phyloP scores from a whole-genome alignment of 37 sponge, comb jelly and placozoan species.

The Petrosia ficiformis region DNA sequence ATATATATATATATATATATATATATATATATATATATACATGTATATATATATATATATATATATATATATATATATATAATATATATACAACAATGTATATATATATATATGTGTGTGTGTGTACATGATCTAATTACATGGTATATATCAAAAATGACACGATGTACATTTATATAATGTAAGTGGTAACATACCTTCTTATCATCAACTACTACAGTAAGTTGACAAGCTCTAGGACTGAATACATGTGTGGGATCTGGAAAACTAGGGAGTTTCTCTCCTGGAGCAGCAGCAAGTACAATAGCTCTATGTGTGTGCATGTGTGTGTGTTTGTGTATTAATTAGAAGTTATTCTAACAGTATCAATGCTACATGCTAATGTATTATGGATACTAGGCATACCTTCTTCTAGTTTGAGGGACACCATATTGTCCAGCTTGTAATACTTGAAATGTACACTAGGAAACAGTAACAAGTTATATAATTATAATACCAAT shows the following conservation, averaged over 20 bases:
- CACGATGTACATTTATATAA: no score
- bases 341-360: no score
- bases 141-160: no score
- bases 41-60: no score
- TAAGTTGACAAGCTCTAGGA: slow-evolving; percentile 69
- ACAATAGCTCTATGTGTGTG: slow-evolving; percentile 66
- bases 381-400: not conserved
- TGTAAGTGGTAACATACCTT: no score
- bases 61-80: no score
- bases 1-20: no score
- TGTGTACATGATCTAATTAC: no score
- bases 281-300: slow-evolving; percentile 93
- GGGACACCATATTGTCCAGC: slow-evolving; percentile 93
- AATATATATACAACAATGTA: no score
- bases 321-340: no score
- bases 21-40: no score
- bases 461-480: slow-evolving; percentile 48
- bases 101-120: no score
- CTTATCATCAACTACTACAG: slow-evolving; percentile 76
- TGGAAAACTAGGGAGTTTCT: slow-evolving; percentile 79
- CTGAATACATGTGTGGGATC: slow-evolving; percentile 90
- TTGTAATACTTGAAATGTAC: slow-evolving; percentile 89
- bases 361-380: not conserved
- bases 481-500: not conserved
- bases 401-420: slow-evolving; percentile 82